Evolutionary conservation across 2,113 vertebrate species (phyloP), one percentile per base, ranked within the genome.

Genomic region (Oncorhynchus gorbuscha): DNA sequence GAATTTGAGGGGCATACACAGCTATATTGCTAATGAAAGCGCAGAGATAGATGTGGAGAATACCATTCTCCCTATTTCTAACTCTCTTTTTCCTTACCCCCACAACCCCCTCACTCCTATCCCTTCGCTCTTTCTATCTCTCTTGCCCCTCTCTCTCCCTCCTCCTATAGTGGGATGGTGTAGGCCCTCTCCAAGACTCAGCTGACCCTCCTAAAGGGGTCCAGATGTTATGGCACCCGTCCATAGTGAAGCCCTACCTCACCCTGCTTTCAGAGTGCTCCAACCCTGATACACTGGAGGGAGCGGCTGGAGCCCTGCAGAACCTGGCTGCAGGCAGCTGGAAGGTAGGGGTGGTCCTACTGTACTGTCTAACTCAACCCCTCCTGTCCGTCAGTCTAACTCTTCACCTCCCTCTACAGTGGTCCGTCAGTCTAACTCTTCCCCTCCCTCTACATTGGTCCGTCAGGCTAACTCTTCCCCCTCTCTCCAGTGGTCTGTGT

Each of bases 221-320:
- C 91, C 97, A 99, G 93, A 98, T 99, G 96, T 92, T 99, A 91
- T 99, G 97, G 97, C 97, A 99, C 94, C 98, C 98, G 64, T 98
- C 97, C 85, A 98, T 99, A 87, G 97, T 99, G 89, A 99, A 99
- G 95, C 98, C 98, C 93, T 99, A 99, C 97, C 97, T 99, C 94
- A 97, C 97, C 77, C 96, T 99, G 91, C 95, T 99, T 86, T 99
- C 98, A 79, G 98, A 99, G 93, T 99, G 98, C 95, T 99, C 98
- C 81, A 99, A 99, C 86, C 95, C 97, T 24, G 98, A 99, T 93
- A 99, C 98, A 0, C 93, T 99, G 90, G 98, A 99, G 92, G 98
- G 98, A 76, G 97, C 98, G 7, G 97, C 97, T 4, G 97, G 97
- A 11, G 97, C 98, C 66, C 92, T 99, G 89, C 98, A 99, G 94